Evolutionary conservation across 2,888 invertebrate genomes (phyloP), one percentile per base, ranked within the genome.

Genomic region (Diabrotica balteata): DNA sequence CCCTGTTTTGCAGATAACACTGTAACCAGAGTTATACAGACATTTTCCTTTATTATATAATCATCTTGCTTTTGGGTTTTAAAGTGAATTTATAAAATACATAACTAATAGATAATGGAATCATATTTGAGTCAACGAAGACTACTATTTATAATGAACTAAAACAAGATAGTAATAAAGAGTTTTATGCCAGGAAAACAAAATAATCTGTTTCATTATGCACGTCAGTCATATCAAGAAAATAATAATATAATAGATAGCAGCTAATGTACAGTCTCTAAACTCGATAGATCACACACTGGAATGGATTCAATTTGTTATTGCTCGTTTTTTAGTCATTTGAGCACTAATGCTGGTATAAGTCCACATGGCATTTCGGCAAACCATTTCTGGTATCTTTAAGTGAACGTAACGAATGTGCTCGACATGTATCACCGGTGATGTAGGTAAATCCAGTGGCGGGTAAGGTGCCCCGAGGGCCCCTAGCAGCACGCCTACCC

Each of bases 361-460:
- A 67, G 72, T 76, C 78, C 51, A 69, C 73, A 71, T 83, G 82
- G 75, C 82, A 84, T 65, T 81, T 78, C 67, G 81, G 80, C 73
- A 82, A 82, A 73, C 84, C 84, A 79, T 84, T 83, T 72, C 83
- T 76, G 62, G 67, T 78, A 63, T 79, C 78, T 73, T 82, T 81
- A 59, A 82, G 76, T 60, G 83, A 77, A 68, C 83, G 77, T 70
- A 83, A 78, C 78, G 86, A 85, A 82, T 86, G 82, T 78, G 86
- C 83, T 77, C 88, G 85, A 80, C 88, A 89, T 75, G 87, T 84
- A 75, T 90, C 91, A 74, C 90, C 89, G 79, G 90, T 90, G 61
- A 91, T 90, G 86, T 91, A 91, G 74, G 91, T 91, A 87, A 91
- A 92, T 72, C 91, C 92, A 84, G 90, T 89, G 80, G 90, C 91